Evolutionary conservation across 2,113 vertebrate genomes (phyloP).

Genomic region (Zosterops pallidus): DNA sequence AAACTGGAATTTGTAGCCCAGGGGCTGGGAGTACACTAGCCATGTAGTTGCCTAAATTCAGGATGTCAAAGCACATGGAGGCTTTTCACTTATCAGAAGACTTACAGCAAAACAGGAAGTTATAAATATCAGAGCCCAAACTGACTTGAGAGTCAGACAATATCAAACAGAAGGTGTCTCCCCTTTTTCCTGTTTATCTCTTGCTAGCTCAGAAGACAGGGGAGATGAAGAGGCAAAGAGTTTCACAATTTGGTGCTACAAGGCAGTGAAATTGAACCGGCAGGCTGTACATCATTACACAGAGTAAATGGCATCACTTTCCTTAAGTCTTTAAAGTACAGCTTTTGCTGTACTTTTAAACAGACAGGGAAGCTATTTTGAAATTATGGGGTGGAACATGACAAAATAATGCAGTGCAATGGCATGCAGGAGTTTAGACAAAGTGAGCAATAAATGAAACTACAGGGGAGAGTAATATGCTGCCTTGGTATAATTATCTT

Average conservation of each 20-base stretch:
- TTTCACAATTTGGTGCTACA: neutral
- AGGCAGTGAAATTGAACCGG: neutral
- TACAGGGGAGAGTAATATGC: neutral
- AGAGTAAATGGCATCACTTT: neutral
- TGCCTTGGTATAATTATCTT: neutral
- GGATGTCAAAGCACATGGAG: neutral
- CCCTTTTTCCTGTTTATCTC: conserved; percentile 55
- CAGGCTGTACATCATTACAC: neutral
- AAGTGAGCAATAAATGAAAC: neutral
- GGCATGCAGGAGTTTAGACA: neutral
- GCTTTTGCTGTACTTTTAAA: neutral
- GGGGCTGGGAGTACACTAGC: neutral
- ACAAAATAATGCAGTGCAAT: neutral
- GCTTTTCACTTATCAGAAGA: neutral
- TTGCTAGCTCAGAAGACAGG: conserved; percentile 4
- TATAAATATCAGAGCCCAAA: neutral
- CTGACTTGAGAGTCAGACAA: neutral
- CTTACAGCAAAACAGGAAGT: conserved; percentile 34
- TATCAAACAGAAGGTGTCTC: conserved; percentile 37
- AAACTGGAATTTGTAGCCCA: neutral
- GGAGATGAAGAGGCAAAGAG: neutral
- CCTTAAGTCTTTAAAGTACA: neutral
- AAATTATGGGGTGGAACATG: neutral
- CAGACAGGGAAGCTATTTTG: neutral
- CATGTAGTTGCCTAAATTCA: neutral